A percentile compares a stretch with the other conserved stretches of the same genome.
phyloP scores from a whole-genome alignment of 2,797 vertebrate genomes.

The Rhynchonycteris naso region DNA sequence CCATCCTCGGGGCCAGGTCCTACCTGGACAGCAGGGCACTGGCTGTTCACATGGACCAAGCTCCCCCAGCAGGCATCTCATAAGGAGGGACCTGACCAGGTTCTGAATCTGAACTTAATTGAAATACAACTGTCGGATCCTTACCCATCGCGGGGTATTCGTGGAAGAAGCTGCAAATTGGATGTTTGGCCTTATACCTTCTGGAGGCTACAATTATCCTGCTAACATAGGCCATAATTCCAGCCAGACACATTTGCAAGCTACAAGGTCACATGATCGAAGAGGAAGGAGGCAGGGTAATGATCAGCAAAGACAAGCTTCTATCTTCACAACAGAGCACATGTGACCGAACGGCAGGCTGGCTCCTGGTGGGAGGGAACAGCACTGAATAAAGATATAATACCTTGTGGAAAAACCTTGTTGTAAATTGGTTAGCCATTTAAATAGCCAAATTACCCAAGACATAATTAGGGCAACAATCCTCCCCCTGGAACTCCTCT shows the following conservation, averaged over 20 bases:
- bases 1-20: not conserved
- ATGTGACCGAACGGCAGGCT: not conserved
- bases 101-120: conserved; percentile 37
- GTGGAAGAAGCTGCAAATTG: not conserved
- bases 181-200: conserved; percentile 54
- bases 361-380: not conserved
- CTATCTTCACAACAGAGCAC: not conserved
- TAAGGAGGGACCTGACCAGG: not conserved
- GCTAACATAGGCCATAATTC: conserved; percentile 20
- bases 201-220: conserved; percentile 32
- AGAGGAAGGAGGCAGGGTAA: not conserved
- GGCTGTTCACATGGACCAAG: not conserved
- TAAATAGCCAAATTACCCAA: conserved; percentile 76
- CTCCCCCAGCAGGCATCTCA: not conserved
- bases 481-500: conserved; percentile 63
- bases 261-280: conserved; percentile 23
- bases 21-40: not conserved
- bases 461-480: conserved; percentile 74
- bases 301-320: not conserved
- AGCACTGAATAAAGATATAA: conserved; percentile 41
- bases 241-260: conserved; percentile 64
- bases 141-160: not conserved
- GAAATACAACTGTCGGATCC: not conserved
- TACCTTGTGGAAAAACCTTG: conserved; percentile 53
- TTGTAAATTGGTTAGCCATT: conserved; percentile 72